A percentile compares a stretch with the other conserved stretches of the same genome.
Conservation (phyloP, 2,113 vertebrate genomes). For the Leucoraja erinaceus region DNA sequence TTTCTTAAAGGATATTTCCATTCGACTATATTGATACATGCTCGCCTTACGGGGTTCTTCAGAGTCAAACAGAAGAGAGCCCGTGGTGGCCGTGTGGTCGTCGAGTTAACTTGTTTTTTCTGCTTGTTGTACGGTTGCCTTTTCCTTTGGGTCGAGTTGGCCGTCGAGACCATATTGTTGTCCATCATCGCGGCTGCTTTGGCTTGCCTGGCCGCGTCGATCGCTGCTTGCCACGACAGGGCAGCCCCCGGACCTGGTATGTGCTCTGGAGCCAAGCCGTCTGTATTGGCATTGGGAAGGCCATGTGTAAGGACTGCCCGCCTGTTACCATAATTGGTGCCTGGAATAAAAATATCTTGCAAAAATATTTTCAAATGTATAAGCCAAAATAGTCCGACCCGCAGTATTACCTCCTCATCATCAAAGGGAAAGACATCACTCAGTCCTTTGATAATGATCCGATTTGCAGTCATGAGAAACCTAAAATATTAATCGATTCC, state of each 20-base stretch:
- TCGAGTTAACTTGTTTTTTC: slow-evolving; percentile 84
- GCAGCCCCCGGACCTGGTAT: slow-evolving; percentile 84
- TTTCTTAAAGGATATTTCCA: slow-evolving; percentile 96
- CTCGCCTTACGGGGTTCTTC: slow-evolving; percentile 92
- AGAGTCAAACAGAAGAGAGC: slow-evolving; percentile 93
- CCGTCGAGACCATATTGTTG: slow-evolving; percentile 85
- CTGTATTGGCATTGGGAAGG: slow-evolving; percentile 66
- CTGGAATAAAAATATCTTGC: slow-evolving; percentile 50
- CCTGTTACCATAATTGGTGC: slow-evolving; percentile 94
- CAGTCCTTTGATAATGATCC: not conserved
- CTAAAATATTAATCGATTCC: not conserved
- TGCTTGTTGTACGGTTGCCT: slow-evolving; percentile 90
- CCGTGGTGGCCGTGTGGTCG: slow-evolving; percentile 82
- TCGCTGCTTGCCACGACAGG: slow-evolving; percentile 94
- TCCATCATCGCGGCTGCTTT: slow-evolving; percentile 76
- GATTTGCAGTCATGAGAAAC: not conserved
- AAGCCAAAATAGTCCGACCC: not conserved
- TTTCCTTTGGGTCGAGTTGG: slow-evolving; percentile 89
- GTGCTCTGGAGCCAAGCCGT: slow-evolving; percentile 89
- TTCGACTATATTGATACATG: slow-evolving; percentile 98
- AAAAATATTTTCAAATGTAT: slow-evolving; percentile 14
- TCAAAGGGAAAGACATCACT: too few species aligned
- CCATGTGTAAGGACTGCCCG: slow-evolving; percentile 56
- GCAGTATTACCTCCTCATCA: not conserved
- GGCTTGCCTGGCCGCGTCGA: slow-evolving; percentile 88